These are phyloP conservation scores for Sebastes melanostomus DNA, from an alignment of 2,797 vertebrate species.

Conservation along the genomic window DNA sequence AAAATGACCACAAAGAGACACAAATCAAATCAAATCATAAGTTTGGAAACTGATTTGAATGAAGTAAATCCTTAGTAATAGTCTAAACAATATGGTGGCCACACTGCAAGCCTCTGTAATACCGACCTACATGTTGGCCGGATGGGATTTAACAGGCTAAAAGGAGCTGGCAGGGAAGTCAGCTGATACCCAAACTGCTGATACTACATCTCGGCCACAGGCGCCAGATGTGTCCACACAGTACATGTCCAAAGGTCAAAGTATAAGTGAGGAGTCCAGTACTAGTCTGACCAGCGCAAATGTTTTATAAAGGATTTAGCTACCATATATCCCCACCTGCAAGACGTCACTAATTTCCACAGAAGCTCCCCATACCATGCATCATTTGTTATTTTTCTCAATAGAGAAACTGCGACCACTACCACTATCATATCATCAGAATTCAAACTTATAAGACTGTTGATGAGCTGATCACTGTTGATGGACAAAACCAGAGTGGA, in stretches of 20 bases:
- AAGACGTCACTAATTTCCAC: background rate
- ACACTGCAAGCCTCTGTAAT: background rate
- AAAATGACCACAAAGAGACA: no score
- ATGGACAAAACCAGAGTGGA: background rate
- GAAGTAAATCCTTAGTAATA: background rate
- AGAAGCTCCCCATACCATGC: no score
- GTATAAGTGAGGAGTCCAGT: background rate
- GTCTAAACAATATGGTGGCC: background rate
- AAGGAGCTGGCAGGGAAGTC: background rate
- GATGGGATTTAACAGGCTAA: background rate
- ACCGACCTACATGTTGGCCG: background rate
- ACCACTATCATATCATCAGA: background rate
- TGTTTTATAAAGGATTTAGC: background rate
- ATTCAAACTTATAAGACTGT: background rate
- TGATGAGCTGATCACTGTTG: background rate
- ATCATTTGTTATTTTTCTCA: background rate
- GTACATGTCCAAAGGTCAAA: background rate
- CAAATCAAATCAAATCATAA: no score
- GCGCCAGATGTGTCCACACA: background rate
- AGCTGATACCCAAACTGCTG: background rate
- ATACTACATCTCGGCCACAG: background rate
- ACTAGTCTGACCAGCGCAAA: background rate
- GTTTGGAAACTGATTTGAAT: no score
- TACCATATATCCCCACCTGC: background rate
- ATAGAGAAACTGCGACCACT: background rate